phyloP scores from a whole-genome alignment of 2,888 invertebrate species.

The Erebia ligea region DNA sequence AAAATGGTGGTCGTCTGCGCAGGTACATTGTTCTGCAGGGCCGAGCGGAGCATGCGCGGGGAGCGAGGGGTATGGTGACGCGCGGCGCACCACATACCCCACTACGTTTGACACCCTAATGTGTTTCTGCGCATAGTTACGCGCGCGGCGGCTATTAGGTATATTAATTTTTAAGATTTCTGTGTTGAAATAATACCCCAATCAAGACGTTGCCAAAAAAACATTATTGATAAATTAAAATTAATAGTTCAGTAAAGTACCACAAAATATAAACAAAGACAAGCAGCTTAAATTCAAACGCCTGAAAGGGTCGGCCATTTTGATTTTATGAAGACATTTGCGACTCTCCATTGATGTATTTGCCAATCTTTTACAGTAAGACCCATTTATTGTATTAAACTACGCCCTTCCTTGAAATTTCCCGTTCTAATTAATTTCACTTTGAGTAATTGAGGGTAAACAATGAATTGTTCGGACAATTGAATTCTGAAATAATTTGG shows the following conservation, averaged over 20 bases:
- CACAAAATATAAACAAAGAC: constrained; percentile 3
- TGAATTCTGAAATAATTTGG: constrained; percentile 18
- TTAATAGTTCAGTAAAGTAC: not conserved
- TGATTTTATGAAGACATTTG: constrained; percentile 25
- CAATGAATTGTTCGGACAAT: constrained; percentile 25
- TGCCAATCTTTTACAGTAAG: constrained; percentile 26
- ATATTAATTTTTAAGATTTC: too few relatives aligned
- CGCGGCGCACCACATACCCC: not conserved
- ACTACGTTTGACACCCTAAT: too few relatives aligned
- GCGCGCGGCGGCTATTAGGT: too few relatives aligned
- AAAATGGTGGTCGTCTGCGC: too few relatives aligned
- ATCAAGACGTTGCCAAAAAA: too few relatives aligned
- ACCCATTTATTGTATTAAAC: constrained; percentile 27
- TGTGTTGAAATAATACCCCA: too few relatives aligned
- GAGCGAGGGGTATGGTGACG: too few relatives aligned
- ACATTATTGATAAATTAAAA: not conserved
- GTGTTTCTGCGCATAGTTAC: too few relatives aligned
- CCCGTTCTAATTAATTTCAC: constrained; percentile 24
- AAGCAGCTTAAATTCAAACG: constrained; percentile 12
- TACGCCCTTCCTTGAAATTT: constrained; percentile 23
- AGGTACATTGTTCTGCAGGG: too few relatives aligned
- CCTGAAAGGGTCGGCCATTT: constrained; percentile 13
- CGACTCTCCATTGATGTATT: constrained; percentile 25
- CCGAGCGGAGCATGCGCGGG: too few relatives aligned
- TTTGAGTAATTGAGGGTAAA: constrained; percentile 27